Base-by-base conservation (phyloP, 2,888 invertebrate species). In the Tridacna gigas region DNA sequence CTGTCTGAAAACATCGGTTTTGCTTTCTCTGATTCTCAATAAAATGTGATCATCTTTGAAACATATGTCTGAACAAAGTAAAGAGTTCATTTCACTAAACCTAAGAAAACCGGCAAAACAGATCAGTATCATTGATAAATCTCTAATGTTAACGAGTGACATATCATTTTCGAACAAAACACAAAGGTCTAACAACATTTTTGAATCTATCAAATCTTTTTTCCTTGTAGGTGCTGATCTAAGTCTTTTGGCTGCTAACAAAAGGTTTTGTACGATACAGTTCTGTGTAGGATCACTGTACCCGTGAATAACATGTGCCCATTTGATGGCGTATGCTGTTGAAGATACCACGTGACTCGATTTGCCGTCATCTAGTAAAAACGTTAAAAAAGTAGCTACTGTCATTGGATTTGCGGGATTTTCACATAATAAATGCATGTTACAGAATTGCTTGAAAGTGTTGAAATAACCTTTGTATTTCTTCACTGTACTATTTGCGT, bases 291-390 rank as follows among this genome's bases (percentile, higher is more conserved):
- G 82, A 75, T 82, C 78, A 2, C n/a, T 3, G 2, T 78, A 63
- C 69, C 65, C 82, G 26, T 78, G 74, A 1, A 82, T 65, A 12
- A 47, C 51, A 61, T 82, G 78, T 12, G n/a, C 28, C 82, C 82
- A 82, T 48, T 67, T 82, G n/a, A 82, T 75, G 22, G 47, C 51
- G 28, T 77, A 77, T 25, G 47, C 4, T 18, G 77, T 66, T 12
- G 66, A n/a, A 51, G 66, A 20, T 15, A 77, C 26, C 4, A 66
- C 77, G 48, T 26, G 7, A 20, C 7, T 5, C 0, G 77, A 77
- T 20, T 25, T 25, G 7, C 26, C 51, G 0, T 7, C 2, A 13
- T 65, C 65, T n/a, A 77, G 7, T n/a, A 77, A 25, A 22, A n/a
- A 5, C 11, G 66, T 25, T 47, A 77, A 25, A 65, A 66, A 77